Conservation (phyloP, 2,888 invertebrate genomes). For the Leptothorax acervorum region DNA sequence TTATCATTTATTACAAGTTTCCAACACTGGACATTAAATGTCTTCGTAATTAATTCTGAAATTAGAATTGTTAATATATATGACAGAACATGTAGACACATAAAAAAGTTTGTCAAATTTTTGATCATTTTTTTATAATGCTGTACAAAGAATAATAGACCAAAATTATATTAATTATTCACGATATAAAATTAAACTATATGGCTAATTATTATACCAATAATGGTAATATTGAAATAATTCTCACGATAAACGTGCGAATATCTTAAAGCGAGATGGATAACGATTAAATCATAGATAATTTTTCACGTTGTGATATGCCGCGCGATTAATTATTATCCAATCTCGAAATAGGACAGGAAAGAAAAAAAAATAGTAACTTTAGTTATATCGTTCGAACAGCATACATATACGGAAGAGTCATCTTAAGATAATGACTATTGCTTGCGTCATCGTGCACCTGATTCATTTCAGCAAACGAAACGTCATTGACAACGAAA, state of each 20-base stretch:
- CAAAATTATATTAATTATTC: neutral
- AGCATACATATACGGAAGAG: conserved; percentile 2
- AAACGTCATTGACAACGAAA: conserved; percentile 53
- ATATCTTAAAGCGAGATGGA: neutral
- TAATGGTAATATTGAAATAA: neutral
- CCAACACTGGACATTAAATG: neutral
- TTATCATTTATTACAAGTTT: neutral
- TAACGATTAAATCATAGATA: neutral
- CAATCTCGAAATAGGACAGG: neutral
- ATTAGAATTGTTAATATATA: neutral
- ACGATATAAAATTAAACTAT: neutral
- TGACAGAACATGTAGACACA: neutral
- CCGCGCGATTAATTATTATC: conserved; percentile 11
- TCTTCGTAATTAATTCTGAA: neutral
- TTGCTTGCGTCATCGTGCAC: conserved; percentile 57
- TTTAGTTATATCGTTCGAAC: neutral
- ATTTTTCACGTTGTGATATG: neutral
- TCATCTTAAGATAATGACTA: conserved; percentile 29
- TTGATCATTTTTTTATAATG: neutral
- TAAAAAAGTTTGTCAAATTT: neutral
- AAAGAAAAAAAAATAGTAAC: neutral
- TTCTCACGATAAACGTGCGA: neutral
- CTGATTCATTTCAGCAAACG: conserved; percentile 73
- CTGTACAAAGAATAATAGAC: neutral
- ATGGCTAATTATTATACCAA: neutral